A percentile compares a stretch with the other conserved stretches of the same genome.
Conservation (phyloP, 2,888 invertebrate species). For the Horisme vitalbata region DNA sequence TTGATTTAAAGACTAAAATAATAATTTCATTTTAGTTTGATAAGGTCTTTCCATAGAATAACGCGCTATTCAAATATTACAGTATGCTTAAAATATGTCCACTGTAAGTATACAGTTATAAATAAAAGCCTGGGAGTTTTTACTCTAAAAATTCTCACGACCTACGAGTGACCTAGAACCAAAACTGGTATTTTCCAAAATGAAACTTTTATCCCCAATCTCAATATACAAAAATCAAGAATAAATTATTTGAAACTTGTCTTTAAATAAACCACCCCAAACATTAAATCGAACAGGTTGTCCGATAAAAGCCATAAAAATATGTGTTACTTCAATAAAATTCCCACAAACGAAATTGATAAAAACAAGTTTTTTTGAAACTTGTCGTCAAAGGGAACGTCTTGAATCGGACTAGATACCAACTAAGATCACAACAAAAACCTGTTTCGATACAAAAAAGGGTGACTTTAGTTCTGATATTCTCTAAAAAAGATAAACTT, state of each 20-base stretch:
- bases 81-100: no score
- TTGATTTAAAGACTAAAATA: no score
- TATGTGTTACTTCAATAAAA: slow-evolving; percentile 37
- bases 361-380: slow-evolving; percentile 41
- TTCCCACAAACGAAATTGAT: slow-evolving; percentile 48
- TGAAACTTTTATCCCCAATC: slow-evolving; percentile 7
- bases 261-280: slow-evolving; percentile 45
- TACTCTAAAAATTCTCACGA: slow-evolving; percentile 12
- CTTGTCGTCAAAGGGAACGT: slow-evolving; percentile 50
- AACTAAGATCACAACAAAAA: slow-evolving; percentile 32
- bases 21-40: no score
- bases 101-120: no score
- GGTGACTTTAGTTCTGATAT: slow-evolving; percentile 10
- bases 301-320: slow-evolving; percentile 44
- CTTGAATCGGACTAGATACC: slow-evolving; percentile 44
- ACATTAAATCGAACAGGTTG: slow-evolving; percentile 50
- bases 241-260: slow-evolving; percentile 42
- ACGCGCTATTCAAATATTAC: no score
- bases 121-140: no score
- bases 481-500: slow-evolving; percentile 7
- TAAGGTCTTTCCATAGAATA: no score
- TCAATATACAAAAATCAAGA: slow-evolving; percentile 34
- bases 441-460: slow-evolving; percentile 13
- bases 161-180: slow-evolving; percentile 35
- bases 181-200: slow-evolving; percentile 38